A percentile compares a stretch with the other conserved stretches of the same genome.
Conservation (phyloP, 2,797 vertebrate species). For the Cuculus canorus region DNA sequence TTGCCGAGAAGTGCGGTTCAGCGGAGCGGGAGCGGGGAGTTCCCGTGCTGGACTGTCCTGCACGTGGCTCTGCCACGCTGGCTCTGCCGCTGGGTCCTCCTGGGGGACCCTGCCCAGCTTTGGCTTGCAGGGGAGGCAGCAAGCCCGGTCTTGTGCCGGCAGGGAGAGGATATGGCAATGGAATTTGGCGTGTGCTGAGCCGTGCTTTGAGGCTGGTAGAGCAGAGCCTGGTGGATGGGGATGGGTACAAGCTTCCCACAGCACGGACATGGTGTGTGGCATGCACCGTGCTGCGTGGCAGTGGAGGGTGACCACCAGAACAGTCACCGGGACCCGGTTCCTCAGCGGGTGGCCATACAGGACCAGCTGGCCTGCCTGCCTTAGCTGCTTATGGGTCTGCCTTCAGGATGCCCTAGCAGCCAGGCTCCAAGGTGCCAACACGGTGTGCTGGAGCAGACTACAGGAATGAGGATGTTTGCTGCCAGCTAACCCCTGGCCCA, state of each 20-base stretch:
- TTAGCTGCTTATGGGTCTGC: not conserved
- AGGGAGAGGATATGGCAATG: accelerated
- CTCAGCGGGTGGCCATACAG: not conserved
- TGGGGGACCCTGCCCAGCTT: not conserved
- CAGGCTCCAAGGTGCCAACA: accelerated
- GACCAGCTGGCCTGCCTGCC: not conserved
- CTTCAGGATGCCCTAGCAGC: not conserved
- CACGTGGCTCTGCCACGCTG: not conserved
- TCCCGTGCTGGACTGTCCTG: not conserved
- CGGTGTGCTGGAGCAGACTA: not conserved
- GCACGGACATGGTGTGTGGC: not conserved
- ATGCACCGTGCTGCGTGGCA: accelerated
- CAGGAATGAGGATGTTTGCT: not conserved
- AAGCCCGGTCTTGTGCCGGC: not conserved
- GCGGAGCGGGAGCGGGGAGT: not conserved
- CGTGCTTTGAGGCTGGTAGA: not conserved
- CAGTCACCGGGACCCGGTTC: not conserved
- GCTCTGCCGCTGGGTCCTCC: not conserved
- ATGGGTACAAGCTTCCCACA: not conserved
- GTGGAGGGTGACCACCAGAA: not conserved
- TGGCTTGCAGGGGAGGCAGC: not conserved
- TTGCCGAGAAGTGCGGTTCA: not conserved
- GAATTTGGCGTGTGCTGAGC: not conserved
- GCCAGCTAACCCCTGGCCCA: not conserved
- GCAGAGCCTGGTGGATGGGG: not conserved